Evolutionary conservation across 2,888 invertebrate species (phyloP).

Genomic region (Nasonovia ribisnigri): DNA sequence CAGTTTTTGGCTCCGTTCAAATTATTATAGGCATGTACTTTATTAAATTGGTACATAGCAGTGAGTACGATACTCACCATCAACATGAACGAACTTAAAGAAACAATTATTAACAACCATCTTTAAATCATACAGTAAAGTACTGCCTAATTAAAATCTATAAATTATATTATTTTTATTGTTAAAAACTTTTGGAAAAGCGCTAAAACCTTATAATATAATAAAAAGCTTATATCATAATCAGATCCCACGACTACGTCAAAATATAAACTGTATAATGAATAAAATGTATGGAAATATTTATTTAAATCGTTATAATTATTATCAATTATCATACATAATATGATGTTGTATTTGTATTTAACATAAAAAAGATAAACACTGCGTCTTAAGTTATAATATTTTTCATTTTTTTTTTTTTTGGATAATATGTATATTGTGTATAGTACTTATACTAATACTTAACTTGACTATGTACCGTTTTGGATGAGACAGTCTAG

Average conservation of each 20-base stretch:
- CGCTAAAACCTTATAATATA: no score
- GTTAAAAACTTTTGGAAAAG: no score
- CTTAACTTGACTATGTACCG: no score
- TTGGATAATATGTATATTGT: no score
- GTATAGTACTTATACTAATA: no score
- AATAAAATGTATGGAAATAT: not conserved
- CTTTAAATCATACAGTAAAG: not conserved
- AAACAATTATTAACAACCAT: not conserved
- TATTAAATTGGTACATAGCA: not conserved
- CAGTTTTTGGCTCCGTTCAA: not conserved
- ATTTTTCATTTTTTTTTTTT: no score
- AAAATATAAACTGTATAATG: not conserved
- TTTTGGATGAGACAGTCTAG: no score
- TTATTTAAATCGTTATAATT: not conserved
- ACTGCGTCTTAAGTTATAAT: not conserved
- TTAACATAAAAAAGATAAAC: not conserved
- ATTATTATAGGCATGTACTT: not conserved
- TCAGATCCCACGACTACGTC: not conserved
- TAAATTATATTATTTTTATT: not conserved
- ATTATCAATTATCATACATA: not conserved
- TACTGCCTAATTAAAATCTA: not conserved
- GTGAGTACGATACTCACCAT: not conserved
- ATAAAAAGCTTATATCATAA: not conserved
- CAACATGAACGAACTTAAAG: not conserved
- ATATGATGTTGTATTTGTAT: not conserved